Evolutionary conservation across 2,113 vertebrate genomes (phyloP).

Genomic region (Mormoops blainvillei): DNA sequence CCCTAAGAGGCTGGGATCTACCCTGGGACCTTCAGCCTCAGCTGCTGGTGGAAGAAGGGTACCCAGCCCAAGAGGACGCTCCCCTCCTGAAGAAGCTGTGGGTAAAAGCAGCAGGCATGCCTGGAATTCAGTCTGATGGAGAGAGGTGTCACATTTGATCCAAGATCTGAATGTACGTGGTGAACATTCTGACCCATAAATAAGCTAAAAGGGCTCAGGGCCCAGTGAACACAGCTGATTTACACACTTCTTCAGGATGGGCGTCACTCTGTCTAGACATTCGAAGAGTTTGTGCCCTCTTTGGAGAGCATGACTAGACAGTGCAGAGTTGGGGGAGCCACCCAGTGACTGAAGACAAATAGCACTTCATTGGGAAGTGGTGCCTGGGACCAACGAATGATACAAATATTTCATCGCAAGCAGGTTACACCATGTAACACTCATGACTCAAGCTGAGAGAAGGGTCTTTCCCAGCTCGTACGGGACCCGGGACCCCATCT

Average conservation of each 20-base stretch:
- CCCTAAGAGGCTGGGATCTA: neutral
- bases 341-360: neutral
- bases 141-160: neutral
- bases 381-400: neutral
- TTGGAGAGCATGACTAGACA: neutral
- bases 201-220: neutral
- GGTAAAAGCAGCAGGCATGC: neutral
- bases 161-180: neutral
- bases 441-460: neutral
- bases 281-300: neutral
- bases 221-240: neutral
- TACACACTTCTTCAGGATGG: neutral
- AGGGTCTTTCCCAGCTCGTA: neutral
- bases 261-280: neutral
- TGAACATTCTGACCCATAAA: neutral
- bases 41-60: neutral
- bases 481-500: too few relatives aligned
- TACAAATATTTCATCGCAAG: neutral
- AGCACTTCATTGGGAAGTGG: neutral
- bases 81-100: neutral
- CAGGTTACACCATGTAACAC: neutral
- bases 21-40: neutral
- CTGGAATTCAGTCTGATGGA: neutral
- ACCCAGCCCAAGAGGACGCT: neutral
- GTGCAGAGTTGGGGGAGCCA: neutral